Evolutionary conservation across 2,113 vertebrate species (phyloP), one percentile per base, ranked within the genome.

Genomic region (Gadus chalcogrammus): DNA sequence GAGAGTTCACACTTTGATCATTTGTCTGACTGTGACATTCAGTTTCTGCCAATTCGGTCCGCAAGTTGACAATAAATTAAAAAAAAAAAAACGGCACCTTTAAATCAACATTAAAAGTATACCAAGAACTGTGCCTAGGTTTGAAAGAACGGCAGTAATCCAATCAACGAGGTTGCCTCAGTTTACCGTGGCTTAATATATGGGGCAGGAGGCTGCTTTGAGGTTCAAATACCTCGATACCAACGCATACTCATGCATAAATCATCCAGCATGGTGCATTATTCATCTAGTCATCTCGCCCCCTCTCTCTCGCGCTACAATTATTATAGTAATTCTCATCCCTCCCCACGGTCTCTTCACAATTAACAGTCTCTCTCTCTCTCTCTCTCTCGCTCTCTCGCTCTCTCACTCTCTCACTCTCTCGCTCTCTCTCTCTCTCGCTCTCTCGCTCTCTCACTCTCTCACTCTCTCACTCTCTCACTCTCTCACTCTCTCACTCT

Each of bases 201-300:
- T 69, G 78, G 81, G 71, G 79, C 60, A 67, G 56, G 64, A 64
- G 61, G 79, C 80, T 81, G 83, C 78, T 77, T 48, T 48, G 42
- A 48, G 77, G 64, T 73, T 42, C 75, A 75, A 87, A 87, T 80
- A 81, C 72, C 80, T 87, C 75, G 18, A 85, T 79, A 87, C 80
- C 84, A 86, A 85, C 72, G 80, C 81, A 70, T 59, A 55, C 72
- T 80, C 77, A 82, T 90, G 81, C 85, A 91, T 90, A 80, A 92
- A 86, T 84, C 83, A 92, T 87, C 64, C 35, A 52, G 0, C 11
- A 11, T 28, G 69, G 78, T 90, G 79, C 83, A 91, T 92, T 85
- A 91, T 90, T 92, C 85, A 91, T 87, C 71, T 61, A 71, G 74
- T 80, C 86, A 77, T 86, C 79, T 78, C 80, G 74, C 77, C 83